Evolutionary conservation across 2,797 vertebrate species (phyloP).

Genomic region (Syncerus caffer): DNA sequence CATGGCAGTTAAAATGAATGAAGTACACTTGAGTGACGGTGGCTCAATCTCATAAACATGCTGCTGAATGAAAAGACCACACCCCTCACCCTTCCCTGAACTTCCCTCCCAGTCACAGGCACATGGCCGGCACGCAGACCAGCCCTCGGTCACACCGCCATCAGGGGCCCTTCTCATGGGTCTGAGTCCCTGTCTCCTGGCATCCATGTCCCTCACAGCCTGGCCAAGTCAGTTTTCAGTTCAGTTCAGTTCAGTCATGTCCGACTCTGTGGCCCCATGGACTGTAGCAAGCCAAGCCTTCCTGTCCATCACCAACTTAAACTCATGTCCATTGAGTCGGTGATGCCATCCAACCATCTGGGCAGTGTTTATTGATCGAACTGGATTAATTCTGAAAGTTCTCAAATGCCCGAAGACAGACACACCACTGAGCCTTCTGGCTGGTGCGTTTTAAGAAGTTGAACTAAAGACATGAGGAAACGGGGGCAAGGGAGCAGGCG

Average conservation of each 20-base stretch:
- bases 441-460: background rate
- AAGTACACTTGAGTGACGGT: accelerated
- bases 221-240: background rate
- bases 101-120: background rate
- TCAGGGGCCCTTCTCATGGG: background rate
- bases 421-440: background rate
- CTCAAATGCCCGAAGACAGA: background rate
- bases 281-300: background rate
- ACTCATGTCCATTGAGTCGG: background rate
- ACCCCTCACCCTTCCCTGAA: background rate
- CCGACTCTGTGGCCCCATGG: accelerated
- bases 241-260: background rate
- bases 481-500: background rate
- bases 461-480: background rate
- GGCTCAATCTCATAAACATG: background rate
- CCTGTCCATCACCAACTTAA: background rate
- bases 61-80: background rate
- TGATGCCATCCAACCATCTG: background rate
- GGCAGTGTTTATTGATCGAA: background rate
- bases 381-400: background rate
- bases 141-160: background rate
- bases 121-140: background rate
- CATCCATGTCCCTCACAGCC: accelerated
- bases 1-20: accelerated
- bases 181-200: background rate